Percentiles rank a stretch among this genome's conserved stretches.
Evolutionary conservation across 2,888 invertebrate species (phyloP).

Genomic region (Fragum sueziense): DNA sequence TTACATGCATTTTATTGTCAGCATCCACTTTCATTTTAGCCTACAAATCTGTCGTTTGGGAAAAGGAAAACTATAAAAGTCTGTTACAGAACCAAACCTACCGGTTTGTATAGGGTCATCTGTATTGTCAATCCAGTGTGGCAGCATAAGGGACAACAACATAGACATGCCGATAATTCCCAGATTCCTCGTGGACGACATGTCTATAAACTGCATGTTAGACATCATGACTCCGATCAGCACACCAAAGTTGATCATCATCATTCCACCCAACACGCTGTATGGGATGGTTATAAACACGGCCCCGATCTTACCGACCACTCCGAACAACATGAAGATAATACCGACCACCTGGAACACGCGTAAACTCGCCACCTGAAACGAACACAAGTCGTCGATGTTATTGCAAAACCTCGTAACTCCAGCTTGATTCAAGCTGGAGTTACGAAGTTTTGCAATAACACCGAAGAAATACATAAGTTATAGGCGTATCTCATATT

Average conservation of each 20-base stretch:
- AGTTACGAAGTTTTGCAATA: no score
- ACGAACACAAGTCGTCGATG: no score
- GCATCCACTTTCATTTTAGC: no score
- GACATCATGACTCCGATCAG: constrained; percentile 70
- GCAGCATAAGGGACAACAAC: constrained; percentile 88
- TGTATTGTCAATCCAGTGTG: constrained; percentile 62
- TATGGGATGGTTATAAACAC: constrained; percentile 82
- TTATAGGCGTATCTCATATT: no score
- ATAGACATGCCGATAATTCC: constrained; percentile 93
- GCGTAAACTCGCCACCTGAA: constrained; percentile 80
- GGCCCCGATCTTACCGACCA: constrained; percentile 82
- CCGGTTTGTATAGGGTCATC: constrained; percentile 61
- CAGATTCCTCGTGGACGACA: constrained; percentile 91
- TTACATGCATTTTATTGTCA: no score
- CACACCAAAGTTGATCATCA: constrained; percentile 68
- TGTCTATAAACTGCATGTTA: constrained; percentile 84
- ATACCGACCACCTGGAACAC: constrained; percentile 82
- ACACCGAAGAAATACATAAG: no score
- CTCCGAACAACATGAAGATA: constrained; percentile 78
- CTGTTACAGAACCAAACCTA: no score
- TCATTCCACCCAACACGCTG: constrained; percentile 80
- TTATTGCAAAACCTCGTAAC: no score
- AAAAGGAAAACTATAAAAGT: no score
- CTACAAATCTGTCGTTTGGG: no score
- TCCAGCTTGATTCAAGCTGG: no score